A percentile compares a stretch with the other conserved stretches of the same genome.
Conservation (phyloP, 2,113 vertebrate genomes). For the Orientallactaga bullata region DNA sequence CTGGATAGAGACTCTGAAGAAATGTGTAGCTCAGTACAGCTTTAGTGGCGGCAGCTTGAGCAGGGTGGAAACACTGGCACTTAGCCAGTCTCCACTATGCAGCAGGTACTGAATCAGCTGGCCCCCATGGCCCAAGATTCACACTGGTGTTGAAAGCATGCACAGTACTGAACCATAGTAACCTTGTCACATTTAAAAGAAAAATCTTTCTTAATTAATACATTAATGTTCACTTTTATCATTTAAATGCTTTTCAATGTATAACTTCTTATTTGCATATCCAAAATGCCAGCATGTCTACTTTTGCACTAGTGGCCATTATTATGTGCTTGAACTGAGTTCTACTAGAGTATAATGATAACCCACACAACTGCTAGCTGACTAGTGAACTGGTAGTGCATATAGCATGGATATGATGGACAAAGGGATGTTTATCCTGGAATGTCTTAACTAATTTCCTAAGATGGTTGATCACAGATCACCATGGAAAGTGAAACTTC, state of each 20-base stretch:
- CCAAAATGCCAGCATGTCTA: no score
- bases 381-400: neutral
- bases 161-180: neutral
- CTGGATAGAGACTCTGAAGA: neutral
- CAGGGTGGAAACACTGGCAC: neutral
- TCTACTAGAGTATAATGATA: neutral
- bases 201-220: no score
- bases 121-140: no score
- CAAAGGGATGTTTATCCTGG: neutral
- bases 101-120: neutral
- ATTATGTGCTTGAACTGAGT: neutral
- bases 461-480: neutral
- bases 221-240: neutral
- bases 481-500: neutral
- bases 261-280: neutral
- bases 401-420: neutral
- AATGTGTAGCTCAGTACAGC: neutral
- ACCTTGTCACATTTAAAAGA: no score
- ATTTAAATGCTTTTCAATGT: neutral
- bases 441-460: neutral
- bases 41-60: neutral
- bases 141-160: neutral
- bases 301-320: neutral
- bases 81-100: neutral
- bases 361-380: neutral